Evolutionary conservation across 2,113 vertebrate species (phyloP).

Genomic region (Tupaia tana): DNA sequence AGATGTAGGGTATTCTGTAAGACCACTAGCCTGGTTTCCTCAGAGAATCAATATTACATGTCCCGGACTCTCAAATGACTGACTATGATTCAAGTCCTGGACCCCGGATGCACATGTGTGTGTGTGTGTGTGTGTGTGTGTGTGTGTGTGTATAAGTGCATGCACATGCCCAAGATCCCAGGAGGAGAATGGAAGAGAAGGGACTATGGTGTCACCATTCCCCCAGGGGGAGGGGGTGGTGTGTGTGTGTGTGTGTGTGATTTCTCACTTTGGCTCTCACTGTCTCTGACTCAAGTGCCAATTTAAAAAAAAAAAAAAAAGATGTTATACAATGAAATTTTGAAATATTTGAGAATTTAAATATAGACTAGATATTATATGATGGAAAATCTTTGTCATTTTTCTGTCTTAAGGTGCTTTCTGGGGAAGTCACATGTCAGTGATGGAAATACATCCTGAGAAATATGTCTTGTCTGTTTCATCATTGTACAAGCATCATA

Average conservation of each 20-base stretch:
- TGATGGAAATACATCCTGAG: not conserved
- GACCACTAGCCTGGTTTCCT: not conserved
- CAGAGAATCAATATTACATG: not conserved
- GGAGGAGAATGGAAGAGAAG: too few relatives aligned
- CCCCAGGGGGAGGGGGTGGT: too few relatives aligned
- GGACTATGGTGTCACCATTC: too few relatives aligned
- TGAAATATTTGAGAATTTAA: not conserved
- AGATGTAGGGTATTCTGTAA: not conserved
- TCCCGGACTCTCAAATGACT: not conserved
- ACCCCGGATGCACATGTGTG: too few relatives aligned
- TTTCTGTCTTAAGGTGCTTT: not conserved
- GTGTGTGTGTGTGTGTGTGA: too few relatives aligned
- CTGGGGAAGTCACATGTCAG: too few relatives aligned
- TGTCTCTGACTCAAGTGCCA: not conserved
- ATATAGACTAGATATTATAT: not conserved
- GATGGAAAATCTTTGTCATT: not conserved
- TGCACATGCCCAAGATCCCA: too few relatives aligned
- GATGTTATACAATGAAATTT: not conserved
- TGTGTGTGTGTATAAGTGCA: too few relatives aligned
- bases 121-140: too few relatives aligned
- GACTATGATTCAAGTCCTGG: not conserved
- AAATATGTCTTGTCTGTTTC: too few relatives aligned
- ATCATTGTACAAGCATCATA: too few relatives aligned
- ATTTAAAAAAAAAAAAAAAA: not conserved
- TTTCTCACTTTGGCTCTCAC: too few relatives aligned